A percentile compares a stretch with the other conserved stretches of the same genome.
Evolutionary conservation across 2,888 invertebrate genomes (phyloP).

Genomic region (Urechis unicinctus): DNA sequence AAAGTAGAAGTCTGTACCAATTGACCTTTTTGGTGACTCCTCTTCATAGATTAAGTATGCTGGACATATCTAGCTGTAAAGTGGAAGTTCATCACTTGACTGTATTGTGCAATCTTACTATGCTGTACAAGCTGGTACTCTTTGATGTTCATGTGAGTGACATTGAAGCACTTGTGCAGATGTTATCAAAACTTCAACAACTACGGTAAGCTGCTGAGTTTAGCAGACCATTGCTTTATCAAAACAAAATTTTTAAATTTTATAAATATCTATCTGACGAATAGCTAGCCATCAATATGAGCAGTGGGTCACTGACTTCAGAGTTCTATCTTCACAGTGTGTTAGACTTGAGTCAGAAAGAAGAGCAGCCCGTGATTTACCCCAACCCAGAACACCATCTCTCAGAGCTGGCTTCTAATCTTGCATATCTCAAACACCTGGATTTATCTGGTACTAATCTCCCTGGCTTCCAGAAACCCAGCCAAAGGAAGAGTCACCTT

Average conservation of each 20-base stretch:
- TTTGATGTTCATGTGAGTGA: slow-evolving; percentile 66
- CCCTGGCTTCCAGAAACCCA: slow-evolving; percentile 60
- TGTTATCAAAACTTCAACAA: slow-evolving; percentile 53
- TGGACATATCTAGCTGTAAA: slow-evolving; percentile 67
- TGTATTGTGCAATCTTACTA: slow-evolving; percentile 63
- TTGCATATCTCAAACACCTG: slow-evolving; percentile 72
- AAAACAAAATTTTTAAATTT: slow-evolving; percentile 20
- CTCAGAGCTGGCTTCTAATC: slow-evolving; percentile 63
- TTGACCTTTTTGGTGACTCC: not conserved
- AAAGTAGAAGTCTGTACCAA: too few relatives aligned
- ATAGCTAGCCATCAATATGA: not conserved
- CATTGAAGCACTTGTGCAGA: slow-evolving; percentile 55
- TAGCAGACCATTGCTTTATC: too few relatives aligned
- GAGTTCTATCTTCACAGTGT: slow-evolving; percentile 55
- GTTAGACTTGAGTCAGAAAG: slow-evolving; percentile 70
- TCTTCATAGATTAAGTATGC: too few relatives aligned
- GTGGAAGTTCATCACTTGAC: slow-evolving; percentile 59
- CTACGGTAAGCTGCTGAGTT: slow-evolving; percentile 50
- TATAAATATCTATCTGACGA: not conserved
- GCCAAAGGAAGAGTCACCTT: too few relatives aligned
- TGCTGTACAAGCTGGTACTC: slow-evolving; percentile 69
- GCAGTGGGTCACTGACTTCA: slow-evolving; percentile 3
- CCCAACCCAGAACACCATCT: slow-evolving; percentile 67
- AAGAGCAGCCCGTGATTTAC: slow-evolving; percentile 62
- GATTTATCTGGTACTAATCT: slow-evolving; percentile 96